A percentile compares a stretch with the other conserved stretches of the same genome.
Evolutionary conservation across 2,797 vertebrate species (phyloP).

Genomic region (Todus mexicanus): DNA sequence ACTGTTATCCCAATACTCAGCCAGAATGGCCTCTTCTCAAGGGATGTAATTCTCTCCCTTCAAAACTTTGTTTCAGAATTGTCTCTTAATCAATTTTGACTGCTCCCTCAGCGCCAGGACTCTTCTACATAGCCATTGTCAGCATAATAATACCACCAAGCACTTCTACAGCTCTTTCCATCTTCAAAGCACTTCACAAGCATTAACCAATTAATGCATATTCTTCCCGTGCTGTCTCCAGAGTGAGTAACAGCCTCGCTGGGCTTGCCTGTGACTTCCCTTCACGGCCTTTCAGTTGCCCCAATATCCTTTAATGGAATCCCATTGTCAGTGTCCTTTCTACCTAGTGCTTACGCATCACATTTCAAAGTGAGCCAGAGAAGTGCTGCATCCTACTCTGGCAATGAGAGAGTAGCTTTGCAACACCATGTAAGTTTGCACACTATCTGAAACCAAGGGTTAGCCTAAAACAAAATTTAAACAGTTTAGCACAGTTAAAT

Average conservation of each 20-base stretch:
- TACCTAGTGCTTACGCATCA: no score
- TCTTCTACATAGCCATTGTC: not conserved
- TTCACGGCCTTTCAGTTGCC: not conserved
- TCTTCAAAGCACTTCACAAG: constrained; percentile 13
- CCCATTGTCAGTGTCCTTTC: not conserved
- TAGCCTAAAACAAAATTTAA: rapidly evolving
- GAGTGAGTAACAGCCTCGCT: not conserved
- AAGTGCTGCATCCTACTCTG: not conserved
- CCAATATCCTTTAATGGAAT: not conserved
- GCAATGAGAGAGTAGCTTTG: rapidly evolving
- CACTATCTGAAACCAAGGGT: not conserved
- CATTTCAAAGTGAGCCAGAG: not conserved
- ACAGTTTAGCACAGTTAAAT: rapidly evolving
- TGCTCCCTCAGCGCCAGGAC: not conserved
- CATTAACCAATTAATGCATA: constrained; percentile 14
- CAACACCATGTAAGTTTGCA: not conserved
- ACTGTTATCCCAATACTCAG: not conserved
- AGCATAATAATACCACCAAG: not conserved
- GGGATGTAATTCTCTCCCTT: constrained; percentile 6
- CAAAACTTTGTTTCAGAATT: not conserved
- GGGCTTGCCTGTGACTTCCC: not conserved
- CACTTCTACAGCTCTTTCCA: not conserved
- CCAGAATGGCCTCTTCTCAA: not conserved
- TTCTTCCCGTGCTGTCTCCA: not conserved
- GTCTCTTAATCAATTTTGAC: constrained; percentile 24